These are phyloP conservation scores for Drosophila lowei DNA, from an alignment of 1,140 invertebrate species.

Conservation along the genomic window DNA sequence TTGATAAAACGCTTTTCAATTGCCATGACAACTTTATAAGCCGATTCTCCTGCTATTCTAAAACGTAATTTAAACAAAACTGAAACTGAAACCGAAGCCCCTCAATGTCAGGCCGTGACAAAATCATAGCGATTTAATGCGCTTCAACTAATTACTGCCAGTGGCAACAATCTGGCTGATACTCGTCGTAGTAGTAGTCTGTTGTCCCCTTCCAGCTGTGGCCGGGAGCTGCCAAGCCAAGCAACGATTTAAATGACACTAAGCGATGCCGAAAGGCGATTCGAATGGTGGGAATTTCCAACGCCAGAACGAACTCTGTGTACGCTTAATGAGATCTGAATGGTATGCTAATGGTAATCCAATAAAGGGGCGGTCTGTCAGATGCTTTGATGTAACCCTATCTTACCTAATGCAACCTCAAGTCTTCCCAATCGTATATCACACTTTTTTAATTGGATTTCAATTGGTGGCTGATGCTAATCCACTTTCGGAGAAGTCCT, in stretches of 20 bases:
- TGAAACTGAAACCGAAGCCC: slow-evolving; percentile 16
- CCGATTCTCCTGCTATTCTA: slow-evolving; percentile 20
- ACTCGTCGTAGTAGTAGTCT: too few species aligned
- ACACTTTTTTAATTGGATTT: too few species aligned
- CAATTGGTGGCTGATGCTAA: too few species aligned
- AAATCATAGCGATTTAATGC: slow-evolving; percentile 60
- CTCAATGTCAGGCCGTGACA: slow-evolving; percentile 53
- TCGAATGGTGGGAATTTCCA: slow-evolving; percentile 2
- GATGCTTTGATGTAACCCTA: too few species aligned
- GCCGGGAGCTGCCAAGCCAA: slow-evolving; percentile 27
- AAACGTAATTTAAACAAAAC: not conserved
- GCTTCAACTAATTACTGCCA: slow-evolving; percentile 57
- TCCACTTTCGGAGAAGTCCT: too few species aligned
- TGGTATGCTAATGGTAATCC: too few species aligned
- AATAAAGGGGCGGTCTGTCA: too few species aligned
- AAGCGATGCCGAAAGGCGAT: slow-evolving; percentile 20
- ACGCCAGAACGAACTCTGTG: not conserved
- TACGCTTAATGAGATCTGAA: slow-evolving; percentile 1
- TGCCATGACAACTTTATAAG: slow-evolving; percentile 46
- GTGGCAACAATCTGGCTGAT: not conserved
- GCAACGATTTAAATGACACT: slow-evolving; percentile 38
- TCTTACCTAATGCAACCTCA: too few species aligned
- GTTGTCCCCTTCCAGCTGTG: not conserved
- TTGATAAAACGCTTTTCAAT: slow-evolving; percentile 44
- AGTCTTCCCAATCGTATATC: too few species aligned